Evolutionary conservation across 2,797 vertebrate genomes (phyloP).

Genomic region (Ctenopoma kingsleyae): DNA sequence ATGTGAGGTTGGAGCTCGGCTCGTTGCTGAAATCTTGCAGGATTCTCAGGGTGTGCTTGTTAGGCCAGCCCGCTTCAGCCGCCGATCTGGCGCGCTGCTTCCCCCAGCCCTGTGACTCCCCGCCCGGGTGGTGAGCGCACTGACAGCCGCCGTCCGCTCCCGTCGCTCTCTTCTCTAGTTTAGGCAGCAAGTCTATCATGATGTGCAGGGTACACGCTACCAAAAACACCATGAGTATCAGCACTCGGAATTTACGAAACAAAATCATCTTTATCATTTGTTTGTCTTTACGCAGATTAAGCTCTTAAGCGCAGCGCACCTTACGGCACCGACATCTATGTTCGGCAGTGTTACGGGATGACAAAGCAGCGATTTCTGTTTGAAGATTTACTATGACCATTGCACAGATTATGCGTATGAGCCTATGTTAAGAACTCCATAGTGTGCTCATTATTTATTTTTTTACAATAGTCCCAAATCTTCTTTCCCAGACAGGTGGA

Average conservation of each 20-base stretch:
- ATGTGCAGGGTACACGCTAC: slow-evolving; percentile 96
- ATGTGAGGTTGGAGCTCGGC: slow-evolving; percentile 91
- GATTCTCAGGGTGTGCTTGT: slow-evolving; percentile 94
- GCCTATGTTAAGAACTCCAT: slow-evolving; percentile 62
- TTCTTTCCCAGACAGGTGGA: slow-evolving; percentile 65
- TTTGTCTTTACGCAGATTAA: slow-evolving; percentile 9
- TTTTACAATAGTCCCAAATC: slow-evolving; percentile 38
- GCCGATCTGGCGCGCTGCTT: slow-evolving; percentile 79
- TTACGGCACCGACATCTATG: slow-evolving; percentile 60
- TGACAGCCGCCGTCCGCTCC: slow-evolving; percentile 87
- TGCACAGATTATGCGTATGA: slow-evolving; percentile 50
- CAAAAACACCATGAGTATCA: slow-evolving; percentile 93
- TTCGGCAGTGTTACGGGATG: slow-evolving; percentile 56
- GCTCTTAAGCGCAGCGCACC: slow-evolving; percentile 54
- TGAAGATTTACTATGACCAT: slow-evolving; percentile 59
- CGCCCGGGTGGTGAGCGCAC: slow-evolving; percentile 86
- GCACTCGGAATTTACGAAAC: slow-evolving; percentile 92
- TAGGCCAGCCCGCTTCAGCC: slow-evolving; percentile 89
- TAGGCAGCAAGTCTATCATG: slow-evolving; percentile 94
- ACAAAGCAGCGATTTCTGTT: slow-evolving; percentile 58
- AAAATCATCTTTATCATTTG: slow-evolving; percentile 88
- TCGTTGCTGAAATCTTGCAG: slow-evolving; percentile 96
- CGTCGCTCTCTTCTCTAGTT: slow-evolving; percentile 88
- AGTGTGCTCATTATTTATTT: slow-evolving; percentile 17
- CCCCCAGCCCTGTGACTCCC: slow-evolving; percentile 84